These are phyloP conservation scores for Chrysolina haemoptera DNA, from an alignment of 2,888 invertebrate genomes.

Conservation along the genomic window DNA sequence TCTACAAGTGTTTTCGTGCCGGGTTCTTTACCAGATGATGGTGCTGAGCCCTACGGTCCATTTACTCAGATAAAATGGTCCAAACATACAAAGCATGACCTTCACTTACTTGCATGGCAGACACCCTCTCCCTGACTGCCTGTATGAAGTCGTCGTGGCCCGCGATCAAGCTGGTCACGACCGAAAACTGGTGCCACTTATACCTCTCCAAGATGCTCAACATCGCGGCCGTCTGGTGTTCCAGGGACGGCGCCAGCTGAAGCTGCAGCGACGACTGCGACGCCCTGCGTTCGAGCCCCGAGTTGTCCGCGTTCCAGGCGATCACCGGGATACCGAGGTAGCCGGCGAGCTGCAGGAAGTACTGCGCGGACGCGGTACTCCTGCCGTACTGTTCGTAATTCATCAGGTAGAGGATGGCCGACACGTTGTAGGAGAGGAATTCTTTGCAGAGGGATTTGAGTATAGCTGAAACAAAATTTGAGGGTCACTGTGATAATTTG, in stretches of 20 bases:
- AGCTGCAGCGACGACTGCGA: conserved; percentile 91
- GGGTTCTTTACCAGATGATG: no score
- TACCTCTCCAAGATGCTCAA: conserved; percentile 94
- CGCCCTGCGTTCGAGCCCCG: conserved; percentile 82
- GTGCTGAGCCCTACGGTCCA: no score
- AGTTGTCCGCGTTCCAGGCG: conserved; percentile 98
- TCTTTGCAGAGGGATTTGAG: conserved; percentile 90
- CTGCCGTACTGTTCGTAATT: conserved; percentile 95
- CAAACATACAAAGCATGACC: no score
- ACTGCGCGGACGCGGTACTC: conserved; percentile 94
- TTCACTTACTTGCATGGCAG: conserved; percentile 80
- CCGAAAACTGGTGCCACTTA: conserved; percentile 96
- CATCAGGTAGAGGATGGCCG: conserved; percentile 94
- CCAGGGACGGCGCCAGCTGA: conserved; percentile 96
- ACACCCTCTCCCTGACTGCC: conserved; percentile 90
- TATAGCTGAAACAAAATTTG: conserved; percentile 78
- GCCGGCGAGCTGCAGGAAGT: conserved; percentile 93
- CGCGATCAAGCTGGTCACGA: conserved; percentile 93
- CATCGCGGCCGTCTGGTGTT: conserved; percentile 98
- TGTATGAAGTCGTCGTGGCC: conserved; percentile 97
- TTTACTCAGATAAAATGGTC: no score
- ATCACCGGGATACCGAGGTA: conserved; percentile 95
- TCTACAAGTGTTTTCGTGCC: no score
- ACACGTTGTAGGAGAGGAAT: conserved; percentile 90
- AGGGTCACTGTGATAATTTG: neutral